Evolutionary conservation across 1,140 invertebrate genomes (phyloP).

Genomic region (Ptiloglossa arizonensis): DNA sequence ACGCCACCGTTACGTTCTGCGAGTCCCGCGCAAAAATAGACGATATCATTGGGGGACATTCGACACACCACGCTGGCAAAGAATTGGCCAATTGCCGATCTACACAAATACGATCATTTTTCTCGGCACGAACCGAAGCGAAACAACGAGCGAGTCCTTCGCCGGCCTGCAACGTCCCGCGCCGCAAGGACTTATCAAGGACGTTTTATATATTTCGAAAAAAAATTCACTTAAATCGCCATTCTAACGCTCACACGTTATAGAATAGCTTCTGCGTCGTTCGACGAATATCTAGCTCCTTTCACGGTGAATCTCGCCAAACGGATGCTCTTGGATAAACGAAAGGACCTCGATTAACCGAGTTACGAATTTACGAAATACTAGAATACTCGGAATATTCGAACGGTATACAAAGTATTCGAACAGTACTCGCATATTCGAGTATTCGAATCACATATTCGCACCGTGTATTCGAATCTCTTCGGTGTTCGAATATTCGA

Average conservation of each 20-base stretch:
- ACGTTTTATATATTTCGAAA: slow-evolving; percentile 18
- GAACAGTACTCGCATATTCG: too few relatives aligned
- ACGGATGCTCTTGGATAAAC: too few relatives aligned
- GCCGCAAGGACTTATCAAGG: slow-evolving; percentile 46
- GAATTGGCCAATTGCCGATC: slow-evolving; percentile 44
- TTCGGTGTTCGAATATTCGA: too few relatives aligned
- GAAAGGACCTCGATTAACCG: too few relatives aligned
- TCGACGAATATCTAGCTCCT: not conserved
- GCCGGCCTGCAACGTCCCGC: not conserved
- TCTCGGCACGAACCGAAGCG: slow-evolving; percentile 23
- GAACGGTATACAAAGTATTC: too few relatives aligned
- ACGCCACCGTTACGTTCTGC: slow-evolving; percentile 66
- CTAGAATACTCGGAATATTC: too few relatives aligned
- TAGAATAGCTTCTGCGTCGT: not conserved
- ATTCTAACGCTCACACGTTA: not conserved
- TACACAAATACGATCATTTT: slow-evolving; percentile 22
- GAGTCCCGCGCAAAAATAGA: slow-evolving; percentile 72
- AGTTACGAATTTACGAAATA: too few relatives aligned
- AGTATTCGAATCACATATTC: too few relatives aligned
- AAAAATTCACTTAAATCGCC: not conserved
- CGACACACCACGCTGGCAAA: slow-evolving; percentile 65
- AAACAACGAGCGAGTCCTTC: slow-evolving; percentile 34
- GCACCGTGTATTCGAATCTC: too few relatives aligned
- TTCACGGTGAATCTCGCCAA: too few relatives aligned
- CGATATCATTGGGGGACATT: slow-evolving; percentile 71